These are phyloP conservation scores for Conomelus anceps DNA, from an alignment of 2,888 invertebrate genomes.

Conservation along the genomic window DNA sequence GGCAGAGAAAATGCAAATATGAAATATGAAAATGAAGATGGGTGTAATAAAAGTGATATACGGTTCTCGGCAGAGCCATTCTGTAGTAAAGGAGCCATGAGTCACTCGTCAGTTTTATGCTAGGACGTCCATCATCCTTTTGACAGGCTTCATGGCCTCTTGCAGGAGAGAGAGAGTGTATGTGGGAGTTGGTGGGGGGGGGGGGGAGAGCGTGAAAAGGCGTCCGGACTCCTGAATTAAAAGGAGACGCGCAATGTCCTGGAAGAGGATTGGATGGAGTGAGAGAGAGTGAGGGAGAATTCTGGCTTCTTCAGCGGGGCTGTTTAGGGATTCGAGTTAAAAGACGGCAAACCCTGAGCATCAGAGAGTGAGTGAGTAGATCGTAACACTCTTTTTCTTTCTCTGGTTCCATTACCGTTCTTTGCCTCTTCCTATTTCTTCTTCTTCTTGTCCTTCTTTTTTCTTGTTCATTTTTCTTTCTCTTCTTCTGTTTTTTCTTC, in stretches of 20 bases:
- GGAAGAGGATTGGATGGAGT: no score
- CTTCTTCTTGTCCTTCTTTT: neutral
- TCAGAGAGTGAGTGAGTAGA: neutral
- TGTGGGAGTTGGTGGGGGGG: no score
- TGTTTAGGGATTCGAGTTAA: neutral
- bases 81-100: constrained; percentile 54
- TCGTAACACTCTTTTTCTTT: no score
- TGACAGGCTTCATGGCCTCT: constrained; percentile 56
- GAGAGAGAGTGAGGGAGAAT: neutral
- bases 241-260: neutral
- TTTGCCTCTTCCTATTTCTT: neutral
- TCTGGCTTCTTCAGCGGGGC: neutral
- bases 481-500: neutral
- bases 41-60: constrained; percentile 75
- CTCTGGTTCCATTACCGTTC: neutral
- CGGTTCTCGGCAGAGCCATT: constrained; percentile 70
- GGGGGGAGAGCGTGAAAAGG: neutral
- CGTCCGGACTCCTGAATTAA: neutral
- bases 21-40: constrained; percentile 60
- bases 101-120: constrained; percentile 69
- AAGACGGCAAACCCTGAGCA: neutral
- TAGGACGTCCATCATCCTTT: constrained; percentile 61
- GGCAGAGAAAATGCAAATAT: constrained; percentile 45
- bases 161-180: constrained; percentile 8
- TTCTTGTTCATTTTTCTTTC: neutral